phyloP scores from a whole-genome alignment of 2,888 invertebrate species.

The Cheilosia soror region DNA sequence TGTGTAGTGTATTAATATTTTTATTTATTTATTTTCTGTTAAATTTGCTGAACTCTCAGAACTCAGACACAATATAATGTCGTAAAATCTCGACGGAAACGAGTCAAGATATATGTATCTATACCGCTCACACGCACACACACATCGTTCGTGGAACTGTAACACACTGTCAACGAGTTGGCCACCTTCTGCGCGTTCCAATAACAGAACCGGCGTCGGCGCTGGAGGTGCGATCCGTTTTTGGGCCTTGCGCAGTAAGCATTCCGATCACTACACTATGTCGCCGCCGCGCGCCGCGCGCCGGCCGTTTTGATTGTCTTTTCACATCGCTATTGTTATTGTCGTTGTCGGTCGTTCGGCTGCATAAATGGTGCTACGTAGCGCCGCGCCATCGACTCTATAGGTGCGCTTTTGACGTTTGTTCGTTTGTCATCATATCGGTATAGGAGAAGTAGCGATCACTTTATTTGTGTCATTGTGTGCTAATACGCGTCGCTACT shows the following conservation, averaged over 20 bases:
- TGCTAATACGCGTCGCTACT: conserved; percentile 18
- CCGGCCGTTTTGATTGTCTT: conserved; percentile 46
- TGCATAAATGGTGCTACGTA: conserved; percentile 46
- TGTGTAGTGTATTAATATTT: conserved; percentile 27
- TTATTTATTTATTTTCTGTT: conserved; percentile 28
- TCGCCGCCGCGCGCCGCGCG: too few species aligned
- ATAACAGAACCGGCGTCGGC: conserved; percentile 51
- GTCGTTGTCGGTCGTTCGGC: conserved; percentile 19
- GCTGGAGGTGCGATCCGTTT: conserved; percentile 60
- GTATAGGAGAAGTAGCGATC: not conserved
- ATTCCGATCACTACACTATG: conserved; percentile 46
- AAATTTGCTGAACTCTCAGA: conserved; percentile 46
- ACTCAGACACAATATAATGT: conserved; percentile 13
- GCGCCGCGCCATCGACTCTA: conserved; percentile 37
- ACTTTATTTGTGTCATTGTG: conserved; percentile 33
- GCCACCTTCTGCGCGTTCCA: conserved; percentile 48
- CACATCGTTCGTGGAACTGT: conserved; percentile 56
- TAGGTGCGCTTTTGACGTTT: conserved; percentile 36
- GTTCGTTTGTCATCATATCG: conserved; percentile 17
- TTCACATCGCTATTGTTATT: conserved; percentile 39
- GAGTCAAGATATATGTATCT: conserved; percentile 28
- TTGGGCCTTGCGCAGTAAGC: conserved; percentile 64
- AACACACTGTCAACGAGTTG: conserved; percentile 63
- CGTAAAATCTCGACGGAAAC: conserved; percentile 62
- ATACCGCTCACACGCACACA: conserved; percentile 18